phyloP scores from a whole-genome alignment of 2,888 invertebrate species.

The Monopis laevigella region DNA sequence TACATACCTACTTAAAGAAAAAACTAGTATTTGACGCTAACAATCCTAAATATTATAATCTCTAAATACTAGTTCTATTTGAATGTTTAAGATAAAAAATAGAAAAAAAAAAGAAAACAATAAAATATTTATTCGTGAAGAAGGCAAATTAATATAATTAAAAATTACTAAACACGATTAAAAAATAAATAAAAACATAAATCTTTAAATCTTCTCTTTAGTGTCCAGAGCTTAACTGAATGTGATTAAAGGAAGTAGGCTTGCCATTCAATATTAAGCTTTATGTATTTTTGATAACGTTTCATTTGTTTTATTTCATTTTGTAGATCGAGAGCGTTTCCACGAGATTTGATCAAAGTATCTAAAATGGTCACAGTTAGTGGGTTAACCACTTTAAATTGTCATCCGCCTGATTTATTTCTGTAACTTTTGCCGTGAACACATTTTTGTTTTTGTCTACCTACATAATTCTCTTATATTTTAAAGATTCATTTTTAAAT shows the following conservation, averaged over 20 bases:
- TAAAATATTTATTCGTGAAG: too few species aligned
- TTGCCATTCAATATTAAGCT: constrained; percentile 32
- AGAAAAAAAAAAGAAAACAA: too few species aligned
- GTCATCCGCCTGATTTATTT: constrained; percentile 69
- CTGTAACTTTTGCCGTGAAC: constrained; percentile 60
- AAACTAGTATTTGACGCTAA: too few species aligned
- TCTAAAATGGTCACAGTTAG: constrained; percentile 69
- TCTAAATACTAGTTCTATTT: too few species aligned
- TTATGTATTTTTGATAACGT: constrained; percentile 29
- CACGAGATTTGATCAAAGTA: constrained; percentile 65
- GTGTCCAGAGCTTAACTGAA: constrained; percentile 54
- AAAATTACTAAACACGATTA: too few species aligned
- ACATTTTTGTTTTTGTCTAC: constrained; percentile 45
- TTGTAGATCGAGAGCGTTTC: constrained; percentile 41
- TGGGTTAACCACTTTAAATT: constrained; percentile 70
- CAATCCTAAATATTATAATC: too few species aligned
- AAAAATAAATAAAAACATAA: constrained; percentile 59
- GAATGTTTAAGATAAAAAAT: too few species aligned
- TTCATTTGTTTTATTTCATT: constrained; percentile 23
- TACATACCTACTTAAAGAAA: too few species aligned
- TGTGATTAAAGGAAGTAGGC: too few species aligned
- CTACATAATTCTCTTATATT: not conserved
- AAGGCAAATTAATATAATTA: too few species aligned
- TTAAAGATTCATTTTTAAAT: not conserved
- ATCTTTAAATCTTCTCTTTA: constrained; percentile 50